These are phyloP conservation scores for Malacosoma neustria DNA, from an alignment of 2,888 invertebrate genomes.

Conservation along the genomic window DNA sequence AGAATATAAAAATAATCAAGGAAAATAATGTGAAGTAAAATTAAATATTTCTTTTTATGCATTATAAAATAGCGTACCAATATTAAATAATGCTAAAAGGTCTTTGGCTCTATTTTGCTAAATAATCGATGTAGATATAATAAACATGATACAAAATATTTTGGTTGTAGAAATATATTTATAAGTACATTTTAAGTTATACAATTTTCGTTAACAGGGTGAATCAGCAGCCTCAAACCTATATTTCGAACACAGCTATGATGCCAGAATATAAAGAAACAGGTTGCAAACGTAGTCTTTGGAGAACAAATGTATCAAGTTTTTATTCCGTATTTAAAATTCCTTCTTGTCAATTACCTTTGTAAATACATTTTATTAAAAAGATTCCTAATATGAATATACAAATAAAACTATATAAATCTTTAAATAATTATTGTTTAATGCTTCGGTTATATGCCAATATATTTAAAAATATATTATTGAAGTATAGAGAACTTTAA, in stretches of 20 bases:
- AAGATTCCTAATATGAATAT: no score
- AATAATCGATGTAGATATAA: not conserved
- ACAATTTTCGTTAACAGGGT: constrained; percentile 18
- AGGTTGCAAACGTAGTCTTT: constrained; percentile 29
- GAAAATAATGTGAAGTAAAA: no score
- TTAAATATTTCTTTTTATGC: constrained; percentile 7
- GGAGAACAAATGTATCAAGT: constrained; percentile 43
- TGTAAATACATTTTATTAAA: no score
- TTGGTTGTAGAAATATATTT: not conserved
- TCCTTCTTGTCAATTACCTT: constrained; percentile 40
- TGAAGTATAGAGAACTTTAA: no score
- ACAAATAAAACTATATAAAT: no score
- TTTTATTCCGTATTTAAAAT: constrained; percentile 47
- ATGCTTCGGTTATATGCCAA: no score
- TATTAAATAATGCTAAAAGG: no score
- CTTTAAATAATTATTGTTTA: no score
- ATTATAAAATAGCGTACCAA: not conserved
- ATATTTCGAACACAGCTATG: constrained; percentile 19
- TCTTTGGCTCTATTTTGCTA: no score
- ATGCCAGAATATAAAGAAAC: constrained; percentile 15
- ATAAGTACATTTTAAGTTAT: not conserved
- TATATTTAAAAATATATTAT: no score
- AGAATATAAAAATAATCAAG: no score
- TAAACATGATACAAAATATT: not conserved
- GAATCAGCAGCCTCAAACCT: constrained; percentile 16